Base-by-base conservation (phyloP, 2,797 vertebrate genomes). In the Microctenopoma stevenorrisi region DNA sequence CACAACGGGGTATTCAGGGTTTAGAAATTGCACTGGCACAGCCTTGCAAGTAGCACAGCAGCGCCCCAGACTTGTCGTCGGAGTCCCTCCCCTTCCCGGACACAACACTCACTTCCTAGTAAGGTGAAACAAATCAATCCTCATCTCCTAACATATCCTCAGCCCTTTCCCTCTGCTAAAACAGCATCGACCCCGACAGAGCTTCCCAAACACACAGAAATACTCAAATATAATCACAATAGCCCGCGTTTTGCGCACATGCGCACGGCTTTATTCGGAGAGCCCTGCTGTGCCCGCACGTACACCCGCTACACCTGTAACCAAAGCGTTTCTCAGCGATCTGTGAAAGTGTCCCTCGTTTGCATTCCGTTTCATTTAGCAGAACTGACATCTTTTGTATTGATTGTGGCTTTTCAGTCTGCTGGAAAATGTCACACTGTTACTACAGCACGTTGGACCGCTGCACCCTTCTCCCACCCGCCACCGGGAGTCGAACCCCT, bases 81-180 rank as follows among this genome's bases (percentile, higher is more conserved):
- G 94, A 93, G 95, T 95, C 89, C 96, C 96, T 95, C 96, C 96
- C 95, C 96, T 97, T 97, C 96, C 95, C 96, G 96, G 95, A 95
- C 94, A 93, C 93, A 90, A 91, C 93, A 86, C 94, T 94, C 95
- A 96, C 96, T 97, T 97, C 96, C 96, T 96, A 94, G 93, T 95
- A 95, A 96, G 96, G 96, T 96, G 95, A 93, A 96, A 96, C 96
- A 93, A 96, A 96, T 96, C 95, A 96, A 95, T 94, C 95, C 95
- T 91, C 95, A 92, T 93, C 90, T 90, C 82, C 81, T 75, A 76
- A 64, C 80, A 38, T 76, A 58, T 79, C 64, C 78, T 30, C 54
- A 66, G 57, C 69, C 53, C 59, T 30, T 55, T 56, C 44, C 51
- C 57, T 54, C 68, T 9, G 44, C 63, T 56, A 16, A 63, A 70